Evolutionary conservation across 1,140 invertebrate species (phyloP).

Genomic region (Nasonia vitripennis): DNA sequence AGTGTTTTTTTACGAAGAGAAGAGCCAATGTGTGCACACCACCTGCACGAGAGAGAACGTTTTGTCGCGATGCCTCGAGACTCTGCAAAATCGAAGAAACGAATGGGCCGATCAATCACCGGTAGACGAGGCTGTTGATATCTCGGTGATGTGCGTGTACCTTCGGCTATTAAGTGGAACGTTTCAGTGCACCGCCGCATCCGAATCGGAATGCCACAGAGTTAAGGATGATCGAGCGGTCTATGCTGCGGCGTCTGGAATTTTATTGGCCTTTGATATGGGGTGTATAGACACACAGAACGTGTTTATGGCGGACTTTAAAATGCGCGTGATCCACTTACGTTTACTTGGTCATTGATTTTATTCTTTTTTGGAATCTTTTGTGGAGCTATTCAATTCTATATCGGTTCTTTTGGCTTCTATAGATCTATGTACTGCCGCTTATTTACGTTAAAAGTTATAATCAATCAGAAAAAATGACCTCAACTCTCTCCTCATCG

Average conservation of each 20-base stretch:
- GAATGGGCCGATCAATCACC: neutral
- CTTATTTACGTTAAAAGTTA: too few species aligned
- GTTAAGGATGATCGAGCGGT: neutral
- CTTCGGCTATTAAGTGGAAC: neutral
- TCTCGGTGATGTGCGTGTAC: neutral
- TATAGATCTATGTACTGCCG: too few species aligned
- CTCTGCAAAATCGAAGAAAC: neutral
- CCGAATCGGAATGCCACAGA: neutral
- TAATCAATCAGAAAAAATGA: neutral
- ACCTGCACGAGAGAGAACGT: too few species aligned
- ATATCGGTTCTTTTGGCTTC: too few species aligned
- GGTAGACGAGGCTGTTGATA: neutral
- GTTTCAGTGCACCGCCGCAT: neutral
- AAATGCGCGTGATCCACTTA: neutral
- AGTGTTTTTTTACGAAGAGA: neutral
- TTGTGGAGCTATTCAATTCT: neutral
- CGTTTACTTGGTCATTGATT: neutral
- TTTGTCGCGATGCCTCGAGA: too few species aligned
- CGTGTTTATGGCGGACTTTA: neutral
- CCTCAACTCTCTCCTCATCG: slow-evolving; percentile 13
- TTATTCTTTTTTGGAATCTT: neutral
- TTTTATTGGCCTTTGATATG: neutral
- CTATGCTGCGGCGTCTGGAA: neutral
- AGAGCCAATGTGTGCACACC: neutral
- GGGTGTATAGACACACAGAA: neutral